Evolutionary conservation across 2,888 invertebrate genomes (phyloP).

Genomic region (Drosophila villosipedis): DNA sequence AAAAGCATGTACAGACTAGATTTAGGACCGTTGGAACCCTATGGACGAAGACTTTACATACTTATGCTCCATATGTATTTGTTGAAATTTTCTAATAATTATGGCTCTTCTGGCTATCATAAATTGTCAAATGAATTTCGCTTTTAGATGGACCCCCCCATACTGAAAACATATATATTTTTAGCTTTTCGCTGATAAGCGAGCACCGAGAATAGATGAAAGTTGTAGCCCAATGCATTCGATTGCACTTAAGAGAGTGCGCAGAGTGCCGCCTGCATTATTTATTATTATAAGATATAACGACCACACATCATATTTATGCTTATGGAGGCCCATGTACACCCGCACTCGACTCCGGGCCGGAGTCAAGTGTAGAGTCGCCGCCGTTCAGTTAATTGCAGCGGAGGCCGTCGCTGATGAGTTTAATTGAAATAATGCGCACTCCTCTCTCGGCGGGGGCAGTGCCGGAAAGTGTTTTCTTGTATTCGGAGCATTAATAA

Average conservation of each 20-base stretch:
- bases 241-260: conserved; percentile 61
- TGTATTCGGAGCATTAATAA: conserved; percentile 71
- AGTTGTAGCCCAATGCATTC: conserved; percentile 41
- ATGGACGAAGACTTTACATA: not conserved
- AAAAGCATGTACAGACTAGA: conserved; percentile 14
- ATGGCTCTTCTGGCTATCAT: conserved; percentile 34
- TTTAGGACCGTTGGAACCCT: conserved; percentile 11
- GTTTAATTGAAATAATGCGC: conserved; percentile 80
- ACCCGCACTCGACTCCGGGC: conserved; percentile 55
- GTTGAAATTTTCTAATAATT: conserved; percentile 1
- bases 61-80: not conserved
- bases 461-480: conserved; percentile 59
- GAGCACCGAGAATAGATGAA: conserved; percentile 34
- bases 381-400: conserved; percentile 67
- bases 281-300: conserved; percentile 32
- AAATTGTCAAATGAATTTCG: conserved; percentile 24
- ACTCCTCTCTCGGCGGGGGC: conserved; percentile 52
- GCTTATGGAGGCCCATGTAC: conserved; percentile 43
- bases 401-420: conserved; percentile 74
- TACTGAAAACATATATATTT: conserved; percentile 44
- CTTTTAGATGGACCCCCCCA: conserved; percentile 18
- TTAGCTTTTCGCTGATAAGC: conserved; percentile 54
- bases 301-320: conserved; percentile 68
- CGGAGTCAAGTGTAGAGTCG: conserved; percentile 71
- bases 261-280: conserved; percentile 73